A percentile compares a stretch with the other conserved stretches of the same genome.
Conservation (phyloP, 1,140 invertebrate genomes). For the Cydia strobilella region DNA sequence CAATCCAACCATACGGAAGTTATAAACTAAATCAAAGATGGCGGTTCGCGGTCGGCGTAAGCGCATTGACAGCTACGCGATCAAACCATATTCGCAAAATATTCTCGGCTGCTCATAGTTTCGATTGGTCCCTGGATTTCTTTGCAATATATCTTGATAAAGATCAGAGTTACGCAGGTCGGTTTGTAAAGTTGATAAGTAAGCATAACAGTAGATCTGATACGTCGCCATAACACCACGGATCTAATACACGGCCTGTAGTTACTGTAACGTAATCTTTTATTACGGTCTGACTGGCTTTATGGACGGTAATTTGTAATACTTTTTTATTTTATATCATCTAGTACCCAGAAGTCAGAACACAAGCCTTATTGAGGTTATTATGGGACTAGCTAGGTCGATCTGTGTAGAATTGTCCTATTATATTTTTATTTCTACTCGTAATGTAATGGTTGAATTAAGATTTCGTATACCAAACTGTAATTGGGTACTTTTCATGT, state of each 20-base stretch:
- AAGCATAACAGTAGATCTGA: too few relatives aligned
- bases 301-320: background rate
- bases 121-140: background rate
- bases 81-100: background rate
- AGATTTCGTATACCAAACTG: too few relatives aligned
- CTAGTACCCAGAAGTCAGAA: too few relatives aligned
- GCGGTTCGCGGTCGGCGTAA: constrained; percentile 1
- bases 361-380: too few relatives aligned
- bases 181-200: background rate
- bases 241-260: constrained; percentile 6
- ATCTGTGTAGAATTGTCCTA: too few relatives aligned
- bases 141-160: background rate
- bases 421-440: too few relatives aligned
- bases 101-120: background rate
- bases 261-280: constrained; percentile 13
- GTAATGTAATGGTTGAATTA: too few relatives aligned
- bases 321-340: background rate
- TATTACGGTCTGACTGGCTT: background rate
- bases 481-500: too few relatives aligned
- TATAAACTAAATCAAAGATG: background rate
- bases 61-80: constrained; percentile 9
- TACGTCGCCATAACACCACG: constrained; percentile 6
- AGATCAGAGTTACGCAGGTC: background rate
- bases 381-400: too few relatives aligned
- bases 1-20: constrained; percentile 16